phyloP scores from a whole-genome alignment of 2,888 invertebrate genomes.

The Dasypolia templi region DNA sequence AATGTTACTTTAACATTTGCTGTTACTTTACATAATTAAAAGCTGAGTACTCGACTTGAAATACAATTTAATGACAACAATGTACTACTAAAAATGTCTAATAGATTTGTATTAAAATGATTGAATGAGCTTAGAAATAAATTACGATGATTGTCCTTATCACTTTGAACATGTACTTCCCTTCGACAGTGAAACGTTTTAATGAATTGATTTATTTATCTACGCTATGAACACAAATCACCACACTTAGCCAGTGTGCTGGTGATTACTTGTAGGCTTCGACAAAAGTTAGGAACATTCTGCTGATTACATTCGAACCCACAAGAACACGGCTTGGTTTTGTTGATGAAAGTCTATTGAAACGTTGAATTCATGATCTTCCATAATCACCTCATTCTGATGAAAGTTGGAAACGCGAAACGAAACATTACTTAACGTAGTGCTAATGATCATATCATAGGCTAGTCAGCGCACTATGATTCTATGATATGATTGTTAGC shows the following conservation, averaged over 20 bases:
- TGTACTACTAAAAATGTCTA: not conserved
- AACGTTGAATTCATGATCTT: not conserved
- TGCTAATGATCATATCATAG: not conserved
- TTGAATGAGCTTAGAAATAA: slow-evolving; percentile 2
- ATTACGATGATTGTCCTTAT: not conserved
- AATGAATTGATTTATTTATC: too few relatives aligned
- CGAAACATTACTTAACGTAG: not conserved
- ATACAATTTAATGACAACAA: slow-evolving; percentile 32
- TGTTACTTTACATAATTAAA: slow-evolving; percentile 47
- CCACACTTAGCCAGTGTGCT: not conserved
- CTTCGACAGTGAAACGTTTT: not conserved
- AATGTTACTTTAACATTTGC: slow-evolving; percentile 14
- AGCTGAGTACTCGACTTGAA: slow-evolving; percentile 23
- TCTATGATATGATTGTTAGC: not conserved
- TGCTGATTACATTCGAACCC: not conserved
- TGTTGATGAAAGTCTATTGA: not conserved
- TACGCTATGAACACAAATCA: not conserved
- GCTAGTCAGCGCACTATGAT: not conserved
- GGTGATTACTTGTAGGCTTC: not conserved
- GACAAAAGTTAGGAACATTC: not conserved
- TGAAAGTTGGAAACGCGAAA: not conserved
- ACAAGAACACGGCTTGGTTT: not conserved
- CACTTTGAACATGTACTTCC: not conserved
- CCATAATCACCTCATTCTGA: not conserved
- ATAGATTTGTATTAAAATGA: slow-evolving; percentile 9